A percentile compares a stretch with the other conserved stretches of the same genome.
Evolutionary conservation across 2,888 invertebrate genomes (phyloP).

Genomic region (Ochropleura plecta): DNA sequence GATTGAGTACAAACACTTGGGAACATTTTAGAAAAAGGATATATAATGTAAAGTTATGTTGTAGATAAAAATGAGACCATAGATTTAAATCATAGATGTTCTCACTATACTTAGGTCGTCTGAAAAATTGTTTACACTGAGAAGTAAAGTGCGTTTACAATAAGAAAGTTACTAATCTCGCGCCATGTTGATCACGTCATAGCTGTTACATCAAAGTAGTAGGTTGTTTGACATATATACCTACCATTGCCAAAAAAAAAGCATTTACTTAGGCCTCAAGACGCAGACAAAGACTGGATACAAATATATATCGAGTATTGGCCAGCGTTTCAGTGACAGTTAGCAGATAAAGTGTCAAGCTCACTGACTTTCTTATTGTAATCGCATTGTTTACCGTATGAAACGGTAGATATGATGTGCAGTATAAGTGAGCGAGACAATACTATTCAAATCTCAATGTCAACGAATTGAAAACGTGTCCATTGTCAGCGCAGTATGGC

Average conservation of each 20-base stretch:
- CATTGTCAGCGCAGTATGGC: neutral
- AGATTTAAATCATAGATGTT: neutral
- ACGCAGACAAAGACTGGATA: no score
- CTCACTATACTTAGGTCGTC: neutral
- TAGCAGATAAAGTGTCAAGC: no score
- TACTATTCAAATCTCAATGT: neutral
- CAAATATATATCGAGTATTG: no score
- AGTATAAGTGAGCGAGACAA: neutral
- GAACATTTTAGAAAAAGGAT: conserved; percentile 12
- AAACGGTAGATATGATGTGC: neutral
- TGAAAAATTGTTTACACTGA: neutral
- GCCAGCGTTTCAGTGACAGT: no score
- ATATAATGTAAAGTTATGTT: conserved; percentile 24
- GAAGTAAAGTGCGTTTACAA: neutral
- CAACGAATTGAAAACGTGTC: no score
- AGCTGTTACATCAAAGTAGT: no score
- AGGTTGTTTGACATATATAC: no score
- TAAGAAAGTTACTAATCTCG: no score
- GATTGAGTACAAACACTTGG: conserved; percentile 76
- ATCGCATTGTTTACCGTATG: neutral
- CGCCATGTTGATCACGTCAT: no score
- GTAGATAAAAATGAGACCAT: conserved; percentile 7
- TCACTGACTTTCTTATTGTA: no score
- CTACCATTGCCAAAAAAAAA: no score
- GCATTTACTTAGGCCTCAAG: no score